Conservation (phyloP, 1,140 invertebrate genomes). For the Lepidostoma basale region DNA sequence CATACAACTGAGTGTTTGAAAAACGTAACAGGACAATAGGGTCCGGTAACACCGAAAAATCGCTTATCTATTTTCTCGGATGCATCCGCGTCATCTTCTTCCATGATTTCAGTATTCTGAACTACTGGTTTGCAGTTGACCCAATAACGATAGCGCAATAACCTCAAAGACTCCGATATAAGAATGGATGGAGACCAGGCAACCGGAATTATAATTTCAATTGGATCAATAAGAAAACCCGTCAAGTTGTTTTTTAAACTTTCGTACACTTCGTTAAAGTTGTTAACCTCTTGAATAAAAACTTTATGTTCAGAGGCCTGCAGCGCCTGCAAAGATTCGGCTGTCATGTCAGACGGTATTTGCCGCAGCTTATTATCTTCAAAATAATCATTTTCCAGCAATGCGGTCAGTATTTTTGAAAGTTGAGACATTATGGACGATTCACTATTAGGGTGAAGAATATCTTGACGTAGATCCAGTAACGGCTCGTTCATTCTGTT, state of each 20-base stretch:
- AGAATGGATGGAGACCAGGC: slow-evolving; percentile 46
- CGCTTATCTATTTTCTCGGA: slow-evolving; percentile 43
- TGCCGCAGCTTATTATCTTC: slow-evolving; percentile 15
- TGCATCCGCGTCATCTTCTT: slow-evolving; percentile 48
- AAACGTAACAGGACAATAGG: slow-evolving; percentile 63
- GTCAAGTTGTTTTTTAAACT: slow-evolving; percentile 53
- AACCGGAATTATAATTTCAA: slow-evolving; percentile 45
- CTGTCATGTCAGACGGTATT: neutral
- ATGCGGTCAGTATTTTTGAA: neutral
- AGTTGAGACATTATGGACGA: slow-evolving; percentile 15
- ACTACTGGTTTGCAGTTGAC: slow-evolving; percentile 19
- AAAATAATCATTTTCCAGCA: slow-evolving; percentile 31
- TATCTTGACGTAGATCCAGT: neutral
- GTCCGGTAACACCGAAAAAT: slow-evolving; percentile 28
- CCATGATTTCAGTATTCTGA: slow-evolving; percentile 47
- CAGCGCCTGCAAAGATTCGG: neutral
- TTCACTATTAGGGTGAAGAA: neutral
- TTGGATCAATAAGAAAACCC: slow-evolving; percentile 44
- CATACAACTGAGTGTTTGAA: slow-evolving; percentile 60
- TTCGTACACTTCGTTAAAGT: slow-evolving; percentile 55
- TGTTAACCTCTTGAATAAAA: slow-evolving; percentile 51
- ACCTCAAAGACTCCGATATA: slow-evolving; percentile 46
- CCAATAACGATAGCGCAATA: slow-evolving; percentile 24
- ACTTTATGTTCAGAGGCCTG: slow-evolving; percentile 16
- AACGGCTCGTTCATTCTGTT: slow-evolving; percentile 2